These are phyloP conservation scores for Eleutherodactylus coqui DNA, from an alignment of 2,797 vertebrate species.

Conservation along the genomic window DNA sequence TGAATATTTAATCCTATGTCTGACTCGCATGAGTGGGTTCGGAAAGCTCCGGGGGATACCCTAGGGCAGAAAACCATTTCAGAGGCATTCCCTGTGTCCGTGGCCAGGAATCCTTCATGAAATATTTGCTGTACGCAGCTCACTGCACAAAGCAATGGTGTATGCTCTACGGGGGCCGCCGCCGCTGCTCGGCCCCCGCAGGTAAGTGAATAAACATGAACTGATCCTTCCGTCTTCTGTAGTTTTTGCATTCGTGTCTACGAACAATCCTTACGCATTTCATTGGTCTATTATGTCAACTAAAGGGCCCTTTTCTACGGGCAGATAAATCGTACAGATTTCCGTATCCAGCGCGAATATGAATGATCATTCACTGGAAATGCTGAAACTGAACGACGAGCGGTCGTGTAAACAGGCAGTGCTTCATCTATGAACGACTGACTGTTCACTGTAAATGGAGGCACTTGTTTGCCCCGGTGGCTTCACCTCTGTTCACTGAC, in stretches of 20 bases:
- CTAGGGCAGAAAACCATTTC: slow-evolving; percentile 29
- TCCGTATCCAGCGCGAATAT: too few relatives aligned
- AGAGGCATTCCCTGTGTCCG: neutral
- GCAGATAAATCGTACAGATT: too few relatives aligned
- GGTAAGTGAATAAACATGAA: slow-evolving; percentile 50
- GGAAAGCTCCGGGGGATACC: slow-evolving; percentile 22
- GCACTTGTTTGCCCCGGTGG: too few relatives aligned
- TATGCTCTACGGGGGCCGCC: neutral
- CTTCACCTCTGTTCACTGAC: too few relatives aligned
- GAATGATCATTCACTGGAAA: too few relatives aligned
- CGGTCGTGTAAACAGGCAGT: too few relatives aligned
- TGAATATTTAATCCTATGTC: slow-evolving; percentile 54
- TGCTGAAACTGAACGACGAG: too few relatives aligned
- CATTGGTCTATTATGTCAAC: neutral
- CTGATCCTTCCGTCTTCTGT: neutral
- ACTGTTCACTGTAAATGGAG: too few relatives aligned
- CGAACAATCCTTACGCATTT: neutral
- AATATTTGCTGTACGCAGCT: slow-evolving; percentile 19
- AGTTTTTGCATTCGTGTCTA: neutral
- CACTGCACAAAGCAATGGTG: slow-evolving; percentile 27
- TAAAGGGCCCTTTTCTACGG: too few relatives aligned
- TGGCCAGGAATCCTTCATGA: slow-evolving; percentile 29
- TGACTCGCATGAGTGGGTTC: slow-evolving; percentile 50
- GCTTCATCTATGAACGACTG: too few relatives aligned
- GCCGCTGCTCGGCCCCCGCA: slow-evolving; percentile 8